These are phyloP conservation scores for Polymixis lichenea DNA, from an alignment of 2,888 invertebrate genomes.

Conservation along the genomic window DNA sequence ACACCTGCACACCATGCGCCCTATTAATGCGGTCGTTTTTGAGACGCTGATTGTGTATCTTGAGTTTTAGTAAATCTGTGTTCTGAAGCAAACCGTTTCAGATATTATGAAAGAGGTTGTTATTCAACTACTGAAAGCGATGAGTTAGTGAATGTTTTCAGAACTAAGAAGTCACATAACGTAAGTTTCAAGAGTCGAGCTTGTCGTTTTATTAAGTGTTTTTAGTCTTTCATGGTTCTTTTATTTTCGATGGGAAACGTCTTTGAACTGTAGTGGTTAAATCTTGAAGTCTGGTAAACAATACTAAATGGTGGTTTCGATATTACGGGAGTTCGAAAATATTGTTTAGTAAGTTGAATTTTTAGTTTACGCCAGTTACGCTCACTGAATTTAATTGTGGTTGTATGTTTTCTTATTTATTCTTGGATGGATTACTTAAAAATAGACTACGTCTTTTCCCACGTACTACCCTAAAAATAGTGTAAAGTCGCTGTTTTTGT, in stretches of 20 bases:
- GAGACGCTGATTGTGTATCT: too few relatives aligned
- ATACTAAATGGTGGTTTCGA: constrained; percentile 11
- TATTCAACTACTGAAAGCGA: constrained; percentile 34
- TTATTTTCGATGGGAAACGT: constrained; percentile 33
- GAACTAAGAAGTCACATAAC: constrained; percentile 64
- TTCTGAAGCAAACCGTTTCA: not conserved
- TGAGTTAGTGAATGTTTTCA: constrained; percentile 43
- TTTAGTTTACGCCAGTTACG: not conserved
- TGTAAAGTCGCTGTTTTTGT: too few relatives aligned
- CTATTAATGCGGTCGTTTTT: too few relatives aligned
- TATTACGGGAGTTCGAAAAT: constrained; percentile 1
- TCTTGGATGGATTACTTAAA: too few relatives aligned
- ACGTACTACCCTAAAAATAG: too few relatives aligned
- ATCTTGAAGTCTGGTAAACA: constrained; percentile 31
- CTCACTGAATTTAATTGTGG: not conserved
- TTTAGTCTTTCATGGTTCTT: constrained; percentile 53
- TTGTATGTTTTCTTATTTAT: too few relatives aligned
- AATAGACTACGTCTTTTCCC: too few relatives aligned
- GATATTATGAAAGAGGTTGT: constrained; percentile 37
- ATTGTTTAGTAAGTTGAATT: constrained; percentile 1
- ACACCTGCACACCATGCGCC: too few relatives aligned
- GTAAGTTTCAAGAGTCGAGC: constrained; percentile 58
- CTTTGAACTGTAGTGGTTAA: constrained; percentile 19
- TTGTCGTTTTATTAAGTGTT: constrained; percentile 58
- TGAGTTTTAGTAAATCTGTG: too few relatives aligned